These are phyloP conservation scores for Aethina tumida DNA, from an alignment of 1,140 invertebrate genomes.

Conservation along the genomic window DNA sequence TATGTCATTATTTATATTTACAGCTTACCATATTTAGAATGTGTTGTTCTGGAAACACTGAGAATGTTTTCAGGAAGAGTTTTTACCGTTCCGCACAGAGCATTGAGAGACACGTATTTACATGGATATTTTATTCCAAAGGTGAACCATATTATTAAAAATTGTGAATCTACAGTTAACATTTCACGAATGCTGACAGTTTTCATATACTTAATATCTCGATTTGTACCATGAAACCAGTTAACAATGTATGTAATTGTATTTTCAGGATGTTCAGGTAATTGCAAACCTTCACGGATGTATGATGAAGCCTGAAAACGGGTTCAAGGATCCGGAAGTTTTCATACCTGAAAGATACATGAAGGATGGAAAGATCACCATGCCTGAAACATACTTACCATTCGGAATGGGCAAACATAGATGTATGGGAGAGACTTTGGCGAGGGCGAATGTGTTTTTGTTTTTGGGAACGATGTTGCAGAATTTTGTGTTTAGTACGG, in stretches of 20 bases:
- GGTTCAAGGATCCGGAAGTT: constrained; percentile 58
- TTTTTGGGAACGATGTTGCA: constrained; percentile 71
- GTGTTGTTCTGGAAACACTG: constrained; percentile 63
- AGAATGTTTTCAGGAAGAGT: constrained; percentile 69
- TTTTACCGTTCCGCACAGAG: constrained; percentile 68
- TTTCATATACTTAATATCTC: no score
- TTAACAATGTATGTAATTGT: no score
- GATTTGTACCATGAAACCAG: no score
- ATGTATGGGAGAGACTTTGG: constrained; percentile 78
- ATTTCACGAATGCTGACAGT: neutral
- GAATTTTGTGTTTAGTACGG: constrained; percentile 56
- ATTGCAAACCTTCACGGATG: constrained; percentile 71
- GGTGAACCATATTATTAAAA: no score
- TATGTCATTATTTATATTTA: no score
- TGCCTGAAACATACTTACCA: constrained; percentile 63
- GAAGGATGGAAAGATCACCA: constrained; percentile 49
- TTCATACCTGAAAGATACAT: constrained; percentile 74
- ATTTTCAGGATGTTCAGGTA: constrained; percentile 63
- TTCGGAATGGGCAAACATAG: constrained; percentile 73
- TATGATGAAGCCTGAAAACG: constrained; percentile 55
- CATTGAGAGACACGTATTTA: constrained; percentile 57
- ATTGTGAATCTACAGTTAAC: constrained; percentile 1
- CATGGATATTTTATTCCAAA: constrained; percentile 67
- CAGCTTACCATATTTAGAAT: constrained; percentile 72
- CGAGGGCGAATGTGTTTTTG: constrained; percentile 75